These are phyloP conservation scores for Cathartes aura DNA, from an alignment of 2,113 vertebrate species.

Conservation along the genomic window DNA sequence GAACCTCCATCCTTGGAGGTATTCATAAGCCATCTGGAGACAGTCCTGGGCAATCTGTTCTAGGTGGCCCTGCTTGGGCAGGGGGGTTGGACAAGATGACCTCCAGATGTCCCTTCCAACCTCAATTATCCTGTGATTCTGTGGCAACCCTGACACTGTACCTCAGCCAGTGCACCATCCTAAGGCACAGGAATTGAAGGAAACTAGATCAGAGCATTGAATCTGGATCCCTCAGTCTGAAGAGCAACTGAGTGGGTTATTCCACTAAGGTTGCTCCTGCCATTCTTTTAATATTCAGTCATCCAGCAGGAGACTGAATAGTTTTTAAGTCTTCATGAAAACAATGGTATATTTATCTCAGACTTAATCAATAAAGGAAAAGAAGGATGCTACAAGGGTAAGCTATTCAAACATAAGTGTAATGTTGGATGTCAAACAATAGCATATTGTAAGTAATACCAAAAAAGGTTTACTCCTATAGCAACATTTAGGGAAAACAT, in stretches of 20 bases:
- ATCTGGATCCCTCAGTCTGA: neutral
- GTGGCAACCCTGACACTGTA: neutral
- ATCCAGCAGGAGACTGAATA: neutral
- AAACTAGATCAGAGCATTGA: neutral
- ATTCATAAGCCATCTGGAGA: neutral
- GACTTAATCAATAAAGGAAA: constrained; percentile 50
- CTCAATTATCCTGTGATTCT: neutral
- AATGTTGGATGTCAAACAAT: constrained; percentile 72
- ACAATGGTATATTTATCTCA: constrained; percentile 57
- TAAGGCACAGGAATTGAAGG: neutral
- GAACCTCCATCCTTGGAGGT: neutral
- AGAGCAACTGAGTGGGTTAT: neutral
- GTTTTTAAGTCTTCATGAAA: constrained; percentile 54
- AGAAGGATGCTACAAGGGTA: constrained; percentile 55
- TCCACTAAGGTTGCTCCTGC: neutral
- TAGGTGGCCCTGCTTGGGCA: neutral
- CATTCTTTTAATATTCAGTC: constrained; percentile 6
- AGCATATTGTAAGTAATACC: constrained; percentile 66
- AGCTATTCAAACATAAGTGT: constrained; percentile 65
- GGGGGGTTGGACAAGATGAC: neutral
- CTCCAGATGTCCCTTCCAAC: neutral
- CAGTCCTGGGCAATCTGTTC: neutral
- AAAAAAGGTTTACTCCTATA: constrained; percentile 64
- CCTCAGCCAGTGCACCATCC: neutral
- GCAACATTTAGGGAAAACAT: constrained; percentile 69